Conservation (phyloP, 2,113 vertebrate species). For the Rhinolophus sinicus region DNA sequence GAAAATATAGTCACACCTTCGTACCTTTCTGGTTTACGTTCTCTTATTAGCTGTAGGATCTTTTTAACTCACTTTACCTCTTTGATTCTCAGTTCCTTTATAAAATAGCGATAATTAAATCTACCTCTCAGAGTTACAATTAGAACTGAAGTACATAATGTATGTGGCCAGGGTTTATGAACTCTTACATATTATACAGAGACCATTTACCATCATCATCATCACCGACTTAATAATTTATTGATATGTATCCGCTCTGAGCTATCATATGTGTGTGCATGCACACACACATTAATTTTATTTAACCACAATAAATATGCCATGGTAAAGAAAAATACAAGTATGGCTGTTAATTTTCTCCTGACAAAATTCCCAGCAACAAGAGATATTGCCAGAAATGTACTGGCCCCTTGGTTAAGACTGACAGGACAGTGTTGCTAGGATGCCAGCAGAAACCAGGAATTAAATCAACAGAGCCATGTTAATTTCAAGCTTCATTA, state of each 20-base stretch:
- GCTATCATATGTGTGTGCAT: not conserved
- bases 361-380: not conserved
- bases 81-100: not conserved
- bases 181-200: not conserved
- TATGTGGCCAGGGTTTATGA: not conserved
- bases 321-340: conserved; percentile 36
- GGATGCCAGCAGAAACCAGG: conserved; percentile 25
- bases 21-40: not conserved
- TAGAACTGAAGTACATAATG: not conserved
- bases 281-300: not conserved
- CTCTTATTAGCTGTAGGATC: not conserved
- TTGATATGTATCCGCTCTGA: not conserved
- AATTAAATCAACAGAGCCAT: conserved; percentile 59
- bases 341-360: not conserved
- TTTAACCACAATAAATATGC: not conserved
- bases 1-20: not conserved
- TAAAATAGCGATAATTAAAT: conserved; percentile 27
- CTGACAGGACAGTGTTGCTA: not conserved
- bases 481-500: conserved; percentile 60
- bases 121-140: not conserved
- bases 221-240: conserved; percentile 25
- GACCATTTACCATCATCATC: not conserved
- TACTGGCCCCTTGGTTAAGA: not conserved
- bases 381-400: not conserved
- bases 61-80: conserved; percentile 29